phyloP scores from a whole-genome alignment of 2,113 vertebrate species.

The Pterocles gutturalis region DNA sequence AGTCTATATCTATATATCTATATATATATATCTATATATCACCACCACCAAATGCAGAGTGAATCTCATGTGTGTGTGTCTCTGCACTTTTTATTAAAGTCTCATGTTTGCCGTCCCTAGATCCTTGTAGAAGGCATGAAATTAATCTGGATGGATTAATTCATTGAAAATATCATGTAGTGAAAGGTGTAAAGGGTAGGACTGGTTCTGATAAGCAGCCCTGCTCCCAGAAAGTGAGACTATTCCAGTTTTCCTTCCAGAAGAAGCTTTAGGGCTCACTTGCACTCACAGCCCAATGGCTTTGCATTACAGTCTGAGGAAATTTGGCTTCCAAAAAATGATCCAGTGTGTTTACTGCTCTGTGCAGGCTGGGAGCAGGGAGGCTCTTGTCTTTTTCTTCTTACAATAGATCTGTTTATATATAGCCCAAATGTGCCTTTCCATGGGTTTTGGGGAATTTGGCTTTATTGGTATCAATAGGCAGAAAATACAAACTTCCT shows the following conservation, averaged over 20 bases:
- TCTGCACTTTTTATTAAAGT: not conserved
- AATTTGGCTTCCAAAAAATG: not conserved
- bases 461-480: not conserved
- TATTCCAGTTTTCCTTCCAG: not conserved
- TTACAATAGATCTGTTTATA: not conserved
- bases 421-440: not conserved
- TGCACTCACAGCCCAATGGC: not conserved
- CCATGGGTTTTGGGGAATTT: not conserved
- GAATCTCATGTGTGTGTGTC: rapidly evolving
- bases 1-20: too few species aligned
- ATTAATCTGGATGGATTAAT: not conserved
- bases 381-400: not conserved
- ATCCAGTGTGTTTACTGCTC: not conserved
- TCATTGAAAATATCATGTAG: not conserved
- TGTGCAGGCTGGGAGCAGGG: not conserved
- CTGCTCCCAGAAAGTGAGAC: not conserved
- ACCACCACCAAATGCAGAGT: not conserved
- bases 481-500: not conserved
- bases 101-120: not conserved
- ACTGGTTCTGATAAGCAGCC: not conserved
- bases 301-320: not conserved
- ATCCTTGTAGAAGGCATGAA: not conserved
- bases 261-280: not conserved
- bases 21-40: too few species aligned
- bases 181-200: not conserved